Conservation (phyloP, 2,113 vertebrate genomes). For the Crotalus tigris region DNA sequence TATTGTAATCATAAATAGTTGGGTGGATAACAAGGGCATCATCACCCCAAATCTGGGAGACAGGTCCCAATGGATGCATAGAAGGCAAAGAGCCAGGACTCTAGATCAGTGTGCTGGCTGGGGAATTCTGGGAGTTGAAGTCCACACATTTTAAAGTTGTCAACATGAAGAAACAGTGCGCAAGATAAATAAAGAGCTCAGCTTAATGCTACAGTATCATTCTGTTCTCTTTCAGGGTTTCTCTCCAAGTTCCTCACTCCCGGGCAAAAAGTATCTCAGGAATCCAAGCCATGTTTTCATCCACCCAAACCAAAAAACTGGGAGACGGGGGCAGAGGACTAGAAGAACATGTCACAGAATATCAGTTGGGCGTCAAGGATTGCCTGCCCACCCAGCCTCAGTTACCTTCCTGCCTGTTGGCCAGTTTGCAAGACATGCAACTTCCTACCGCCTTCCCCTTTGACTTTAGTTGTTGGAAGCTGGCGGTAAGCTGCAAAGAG, state of each 20-base stretch:
- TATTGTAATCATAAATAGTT: background rate
- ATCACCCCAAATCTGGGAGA: background rate
- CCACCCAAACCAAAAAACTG: background rate
- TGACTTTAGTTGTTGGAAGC: background rate
- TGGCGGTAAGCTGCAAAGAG: background rate
- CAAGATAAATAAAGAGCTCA: background rate
- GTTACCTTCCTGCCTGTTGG: background rate
- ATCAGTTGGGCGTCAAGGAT: background rate
- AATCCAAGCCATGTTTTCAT: background rate
- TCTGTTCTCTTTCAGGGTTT: background rate
- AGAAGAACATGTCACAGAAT: background rate
- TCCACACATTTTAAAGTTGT: background rate
- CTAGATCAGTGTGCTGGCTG: background rate
- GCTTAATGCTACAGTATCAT: background rate
- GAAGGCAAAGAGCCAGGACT: background rate
- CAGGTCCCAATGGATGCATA: background rate
- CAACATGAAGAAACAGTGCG: background rate
- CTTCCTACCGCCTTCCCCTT: background rate
- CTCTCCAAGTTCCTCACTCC: background rate
- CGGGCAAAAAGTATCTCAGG: background rate
- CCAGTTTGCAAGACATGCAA: background rate
- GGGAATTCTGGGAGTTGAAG: background rate
- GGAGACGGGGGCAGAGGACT: background rate
- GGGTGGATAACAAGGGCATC: background rate
- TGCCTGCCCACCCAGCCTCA: background rate